Evolutionary conservation across 2,797 vertebrate species (phyloP).

Genomic region (Heterohyrax brucei): DNA sequence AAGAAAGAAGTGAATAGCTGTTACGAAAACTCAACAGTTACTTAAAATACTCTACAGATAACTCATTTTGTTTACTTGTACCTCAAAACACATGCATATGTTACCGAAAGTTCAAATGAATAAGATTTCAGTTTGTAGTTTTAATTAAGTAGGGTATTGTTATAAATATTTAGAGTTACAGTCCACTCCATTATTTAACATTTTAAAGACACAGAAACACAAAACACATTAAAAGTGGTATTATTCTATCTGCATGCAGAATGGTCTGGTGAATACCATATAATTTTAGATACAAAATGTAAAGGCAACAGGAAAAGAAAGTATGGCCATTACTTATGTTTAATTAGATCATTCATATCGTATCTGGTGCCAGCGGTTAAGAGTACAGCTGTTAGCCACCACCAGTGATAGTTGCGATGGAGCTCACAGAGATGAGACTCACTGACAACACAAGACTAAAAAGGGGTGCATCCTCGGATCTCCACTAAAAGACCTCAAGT

Average conservation of each 20-base stretch:
- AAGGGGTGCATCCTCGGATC: no score
- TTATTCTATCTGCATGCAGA: neutral
- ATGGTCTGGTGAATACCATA: neutral
- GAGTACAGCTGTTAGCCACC: no score
- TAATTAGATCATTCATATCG: slow-evolving; percentile 23
- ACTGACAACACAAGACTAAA: no score
- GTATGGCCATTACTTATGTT: neutral
- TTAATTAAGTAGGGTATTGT: neutral
- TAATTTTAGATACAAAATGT: neutral
- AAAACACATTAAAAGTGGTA: neutral
- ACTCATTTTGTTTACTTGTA: neutral
- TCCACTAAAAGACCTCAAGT: no score
- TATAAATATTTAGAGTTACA: neutral
- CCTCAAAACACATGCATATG: neutral
- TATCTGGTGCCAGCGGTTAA: neutral
- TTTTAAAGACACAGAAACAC: neutral
- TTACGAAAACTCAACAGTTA: neutral
- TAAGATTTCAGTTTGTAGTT: slow-evolving; percentile 24
- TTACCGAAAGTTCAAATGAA: neutral
- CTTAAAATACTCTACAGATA: neutral
- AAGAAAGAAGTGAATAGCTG: neutral
- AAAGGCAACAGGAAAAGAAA: no score
- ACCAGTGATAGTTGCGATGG: no score
- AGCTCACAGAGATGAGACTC: no score
- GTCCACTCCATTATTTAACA: neutral